Percentiles rank a stretch among this genome's conserved stretches.
phyloP scores from a whole-genome alignment of 2,113 vertebrate species.

The Leuciscus idus region DNA sequence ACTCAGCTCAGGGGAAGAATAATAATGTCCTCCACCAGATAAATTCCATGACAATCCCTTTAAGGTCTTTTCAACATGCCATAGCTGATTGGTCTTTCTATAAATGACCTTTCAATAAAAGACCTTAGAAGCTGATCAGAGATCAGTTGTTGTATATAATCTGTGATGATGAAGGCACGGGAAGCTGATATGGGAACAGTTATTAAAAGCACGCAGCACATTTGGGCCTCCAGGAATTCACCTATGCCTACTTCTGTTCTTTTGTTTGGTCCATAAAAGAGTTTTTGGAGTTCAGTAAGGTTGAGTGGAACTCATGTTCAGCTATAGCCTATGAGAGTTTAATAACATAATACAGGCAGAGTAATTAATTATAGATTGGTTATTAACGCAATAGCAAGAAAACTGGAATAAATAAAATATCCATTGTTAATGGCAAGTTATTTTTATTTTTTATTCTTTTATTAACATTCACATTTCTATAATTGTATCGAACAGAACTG shows the following conservation, averaged over 20 bases:
- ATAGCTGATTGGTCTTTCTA: constrained; percentile 52
- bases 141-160: constrained; percentile 18
- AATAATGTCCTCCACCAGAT: constrained; percentile 59
- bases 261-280: constrained; percentile 35
- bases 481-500: too few relatives aligned
- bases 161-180: background rate
- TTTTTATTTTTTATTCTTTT: too few relatives aligned
- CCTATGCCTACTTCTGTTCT: constrained; percentile 10
- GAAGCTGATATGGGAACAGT: constrained; percentile 26
- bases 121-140: constrained; percentile 37
- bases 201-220: background rate
- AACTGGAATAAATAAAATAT: background rate
- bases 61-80: constrained; percentile 52
- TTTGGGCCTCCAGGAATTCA: constrained; percentile 30
- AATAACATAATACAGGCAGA: background rate
- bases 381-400: background rate
- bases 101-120: constrained; percentile 47
- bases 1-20: constrained; percentile 56
- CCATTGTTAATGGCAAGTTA: too few relatives aligned
- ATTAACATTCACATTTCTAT: background rate
- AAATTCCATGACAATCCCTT: constrained; percentile 63
- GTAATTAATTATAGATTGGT: background rate
- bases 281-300: constrained; percentile 20
- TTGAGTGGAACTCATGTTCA: constrained; percentile 13
- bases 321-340: background rate